Evolutionary conservation across 1,140 invertebrate genomes (phyloP), one percentile per base, ranked within the genome.

Genomic region (Lutraria rhynchaena): DNA sequence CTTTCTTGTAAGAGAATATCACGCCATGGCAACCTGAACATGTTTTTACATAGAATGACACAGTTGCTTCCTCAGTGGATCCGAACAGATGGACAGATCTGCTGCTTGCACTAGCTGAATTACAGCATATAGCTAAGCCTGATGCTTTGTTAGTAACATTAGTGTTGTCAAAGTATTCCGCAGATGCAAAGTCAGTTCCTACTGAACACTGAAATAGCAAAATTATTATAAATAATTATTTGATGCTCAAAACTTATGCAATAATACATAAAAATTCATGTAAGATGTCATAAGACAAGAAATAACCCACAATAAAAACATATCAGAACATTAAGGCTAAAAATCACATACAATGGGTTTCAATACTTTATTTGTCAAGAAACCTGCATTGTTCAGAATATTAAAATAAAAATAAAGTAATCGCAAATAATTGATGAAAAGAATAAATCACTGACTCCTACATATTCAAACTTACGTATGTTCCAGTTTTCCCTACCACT

Each of bases 381-480:
- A n/a, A n/a, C n/a, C n/a, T n/a, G n/a, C n/a, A n/a, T n/a, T n/a
- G n/a, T n/a, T n/a, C n/a, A n/a, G n/a, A n/a, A n/a, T n/a, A n/a
- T n/a, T n/a, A n/a, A n/a, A n/a, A n/a, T n/a, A n/a, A n/a, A n/a
- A n/a, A n/a, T n/a, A n/a, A n/a, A n/a, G n/a, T n/a, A n/a, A n/a
- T n/a, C n/a, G n/a, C n/a, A n/a, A n/a, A n/a, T n/a, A n/a, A n/a
- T n/a, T n/a, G n/a, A n/a, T n/a, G n/a, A n/a, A n/a, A n/a, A n/a
- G n/a, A n/a, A n/a, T n/a, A n/a, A n/a, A n/a, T n/a, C n/a, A n/a
- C n/a, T n/a, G n/a, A n/a, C n/a, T n/a, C n/a, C n/a, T n/a, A n/a
- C n/a, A n/a, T n/a, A n/a, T n/a, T n/a, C n/a, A n/a, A 3, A 60
- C 75, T 77, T 55, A 77, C 75, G n/a, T 67, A 29, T 41, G 75